These are phyloP conservation scores for Semaprochilodus insignis DNA, from an alignment of 2,797 vertebrate genomes.

Conservation along the genomic window DNA sequence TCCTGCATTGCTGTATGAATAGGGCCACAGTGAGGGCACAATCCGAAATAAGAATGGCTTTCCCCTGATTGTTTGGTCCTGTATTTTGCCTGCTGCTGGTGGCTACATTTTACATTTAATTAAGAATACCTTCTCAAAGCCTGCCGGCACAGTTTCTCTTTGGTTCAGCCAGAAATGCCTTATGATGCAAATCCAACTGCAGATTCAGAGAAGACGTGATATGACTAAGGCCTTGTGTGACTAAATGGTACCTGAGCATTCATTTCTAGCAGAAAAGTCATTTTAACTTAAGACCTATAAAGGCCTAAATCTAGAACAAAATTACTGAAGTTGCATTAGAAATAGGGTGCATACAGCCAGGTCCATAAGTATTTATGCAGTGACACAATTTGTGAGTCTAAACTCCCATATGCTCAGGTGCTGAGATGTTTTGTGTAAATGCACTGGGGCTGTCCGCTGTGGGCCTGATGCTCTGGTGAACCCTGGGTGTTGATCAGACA, in stretches of 20 bases:
- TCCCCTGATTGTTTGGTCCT: constrained; percentile 46
- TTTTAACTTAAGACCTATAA: constrained; percentile 5
- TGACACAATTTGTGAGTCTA: too few species aligned
- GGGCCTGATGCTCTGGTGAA: constrained; percentile 38
- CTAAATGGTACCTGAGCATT: not conserved
- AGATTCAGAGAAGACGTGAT: constrained; percentile 27
- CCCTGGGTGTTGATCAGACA: constrained; percentile 20
- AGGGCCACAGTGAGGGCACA: constrained; percentile 26
- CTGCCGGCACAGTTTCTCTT: constrained; percentile 15
- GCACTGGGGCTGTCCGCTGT: constrained; percentile 17
- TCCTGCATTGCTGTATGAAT: constrained; percentile 34
- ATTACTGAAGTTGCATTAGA: not conserved
- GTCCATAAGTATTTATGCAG: too few species aligned
- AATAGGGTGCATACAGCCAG: not conserved
- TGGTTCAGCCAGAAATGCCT: constrained; percentile 18
- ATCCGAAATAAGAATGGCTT: constrained; percentile 47
- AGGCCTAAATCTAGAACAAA: not conserved
- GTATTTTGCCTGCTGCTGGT: constrained; percentile 40
- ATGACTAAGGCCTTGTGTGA: constrained; percentile 29
- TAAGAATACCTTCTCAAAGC: constrained; percentile 30
- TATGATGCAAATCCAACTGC: not conserved
- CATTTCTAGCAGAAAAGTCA: constrained; percentile 10
- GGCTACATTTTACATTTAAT: constrained; percentile 53
- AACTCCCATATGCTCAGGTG: constrained; percentile 16
- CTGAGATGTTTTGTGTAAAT: constrained; percentile 45